Evolutionary conservation across 1,140 invertebrate genomes (phyloP).

Genomic region (Caenorhabditis remanei): DNA sequence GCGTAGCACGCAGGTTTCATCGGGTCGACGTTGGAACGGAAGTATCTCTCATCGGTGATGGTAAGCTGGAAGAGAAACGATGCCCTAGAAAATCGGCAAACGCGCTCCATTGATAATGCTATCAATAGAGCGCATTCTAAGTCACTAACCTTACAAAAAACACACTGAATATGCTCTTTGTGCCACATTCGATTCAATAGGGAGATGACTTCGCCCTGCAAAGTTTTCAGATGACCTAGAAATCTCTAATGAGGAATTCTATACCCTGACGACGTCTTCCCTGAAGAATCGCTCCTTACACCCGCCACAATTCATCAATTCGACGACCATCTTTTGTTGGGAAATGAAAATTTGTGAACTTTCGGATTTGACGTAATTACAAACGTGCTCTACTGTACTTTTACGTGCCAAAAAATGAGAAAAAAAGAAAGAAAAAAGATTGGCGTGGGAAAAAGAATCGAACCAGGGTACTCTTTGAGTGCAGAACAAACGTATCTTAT

Average conservation of each 20-base stretch:
- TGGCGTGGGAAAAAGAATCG: too few species aligned
- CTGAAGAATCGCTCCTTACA: not conserved
- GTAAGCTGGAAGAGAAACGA: not conserved
- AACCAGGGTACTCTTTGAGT: too few species aligned
- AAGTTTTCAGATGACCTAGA: not conserved
- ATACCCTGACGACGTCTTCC: not conserved
- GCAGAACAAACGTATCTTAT: too few species aligned
- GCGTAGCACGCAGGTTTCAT: constrained; percentile 14
- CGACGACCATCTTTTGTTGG: not conserved
- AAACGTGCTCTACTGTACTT: too few species aligned
- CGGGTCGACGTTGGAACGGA: not conserved
- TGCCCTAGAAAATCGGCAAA: too few species aligned
- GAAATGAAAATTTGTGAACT: too few species aligned
- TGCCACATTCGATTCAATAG: constrained; percentile 31
- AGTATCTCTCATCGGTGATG: not conserved
- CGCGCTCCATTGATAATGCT: too few species aligned
- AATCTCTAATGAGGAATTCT: not conserved
- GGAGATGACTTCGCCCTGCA: not conserved
- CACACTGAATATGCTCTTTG: constrained; percentile 7
- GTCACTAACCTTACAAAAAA: not conserved
- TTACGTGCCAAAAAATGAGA: too few species aligned
- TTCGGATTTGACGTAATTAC: too few species aligned
- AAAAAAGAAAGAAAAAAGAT: too few species aligned
- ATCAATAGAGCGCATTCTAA: too few species aligned
- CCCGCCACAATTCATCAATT: constrained; percentile 7